Conservation (phyloP, 2,113 vertebrate species). For the Tricholaema leucomelas region DNA sequence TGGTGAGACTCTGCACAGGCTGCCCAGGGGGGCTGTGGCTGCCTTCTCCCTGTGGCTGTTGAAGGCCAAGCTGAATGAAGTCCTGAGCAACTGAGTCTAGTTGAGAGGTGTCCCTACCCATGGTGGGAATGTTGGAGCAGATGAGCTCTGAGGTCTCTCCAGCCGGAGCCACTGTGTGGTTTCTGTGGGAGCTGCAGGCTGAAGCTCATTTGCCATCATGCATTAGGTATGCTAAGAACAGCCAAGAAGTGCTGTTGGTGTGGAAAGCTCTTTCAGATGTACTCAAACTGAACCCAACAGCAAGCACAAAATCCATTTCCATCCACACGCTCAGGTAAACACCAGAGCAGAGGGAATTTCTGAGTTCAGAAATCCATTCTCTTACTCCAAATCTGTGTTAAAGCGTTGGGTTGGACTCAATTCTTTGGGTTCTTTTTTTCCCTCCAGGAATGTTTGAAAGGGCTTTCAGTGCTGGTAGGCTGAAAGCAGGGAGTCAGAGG, state of each 20-base stretch:
- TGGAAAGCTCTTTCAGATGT: neutral
- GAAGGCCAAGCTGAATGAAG: no score
- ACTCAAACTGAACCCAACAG: neutral
- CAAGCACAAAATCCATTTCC: neutral
- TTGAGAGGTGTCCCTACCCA: no score
- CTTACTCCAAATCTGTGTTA: neutral
- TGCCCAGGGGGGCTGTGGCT: no score
- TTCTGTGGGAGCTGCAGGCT: neutral
- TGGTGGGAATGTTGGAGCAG: no score
- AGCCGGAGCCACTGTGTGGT: no score
- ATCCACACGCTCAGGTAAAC: neutral
- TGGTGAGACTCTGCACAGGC: no score
- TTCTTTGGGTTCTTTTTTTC: neutral
- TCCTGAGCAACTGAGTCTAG: no score
- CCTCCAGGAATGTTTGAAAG: neutral
- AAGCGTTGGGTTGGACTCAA: neutral
- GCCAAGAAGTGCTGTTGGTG: neutral
- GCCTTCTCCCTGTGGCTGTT: no score
- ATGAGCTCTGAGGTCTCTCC: no score
- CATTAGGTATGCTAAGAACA: neutral
- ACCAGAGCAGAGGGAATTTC: neutral
- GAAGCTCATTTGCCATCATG: neutral
- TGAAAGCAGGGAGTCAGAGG: neutral
- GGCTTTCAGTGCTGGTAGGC: neutral
- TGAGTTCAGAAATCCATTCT: neutral